Conservation (phyloP, 2,113 vertebrate genomes). For the Oncorhynchus kisutch region DNA sequence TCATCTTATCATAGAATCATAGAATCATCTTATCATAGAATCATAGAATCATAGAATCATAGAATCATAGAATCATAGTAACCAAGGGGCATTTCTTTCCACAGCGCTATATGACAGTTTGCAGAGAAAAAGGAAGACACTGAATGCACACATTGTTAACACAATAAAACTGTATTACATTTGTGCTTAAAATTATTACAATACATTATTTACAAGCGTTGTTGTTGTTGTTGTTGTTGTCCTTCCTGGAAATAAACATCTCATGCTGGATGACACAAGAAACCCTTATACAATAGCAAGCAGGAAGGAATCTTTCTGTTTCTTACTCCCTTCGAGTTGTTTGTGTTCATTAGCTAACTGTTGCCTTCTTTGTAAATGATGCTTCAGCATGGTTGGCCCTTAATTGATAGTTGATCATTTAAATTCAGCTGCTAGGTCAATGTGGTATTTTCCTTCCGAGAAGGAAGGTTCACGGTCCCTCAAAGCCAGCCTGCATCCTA, state of each 20-base stretch:
- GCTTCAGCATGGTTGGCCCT: conserved; percentile 3
- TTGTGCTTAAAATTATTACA: conserved; percentile 98
- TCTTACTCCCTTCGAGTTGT: conserved; percentile 6
- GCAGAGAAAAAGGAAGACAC: conserved; percentile 69
- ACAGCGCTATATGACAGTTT: background rate
- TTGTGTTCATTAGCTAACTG: background rate
- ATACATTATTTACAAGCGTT: conserved; percentile 93
- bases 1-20: too few relatives aligned
- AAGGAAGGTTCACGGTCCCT: background rate
- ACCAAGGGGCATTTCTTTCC: background rate
- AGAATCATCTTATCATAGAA: too few relatives aligned
- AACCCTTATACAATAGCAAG: conserved; percentile 77
- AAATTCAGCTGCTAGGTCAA: background rate
- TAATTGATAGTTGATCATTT: background rate
- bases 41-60: too few relatives aligned
- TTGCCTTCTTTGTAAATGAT: conserved; percentile 26
- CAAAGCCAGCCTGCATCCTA: background rate
- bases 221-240: conserved; percentile 40
- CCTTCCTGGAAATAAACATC: conserved; percentile 92
- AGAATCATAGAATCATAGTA: too few relatives aligned
- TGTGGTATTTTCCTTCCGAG: conserved; percentile 5
- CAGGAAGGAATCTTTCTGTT: conserved; percentile 69
- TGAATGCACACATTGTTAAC: conserved; percentile 83
- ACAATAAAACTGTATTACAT: conserved; percentile 99
- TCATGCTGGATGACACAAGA: conserved; percentile 92